Evolutionary conservation across 2,888 invertebrate species (phyloP).

Genomic region (Ennomos erosarius): DNA sequence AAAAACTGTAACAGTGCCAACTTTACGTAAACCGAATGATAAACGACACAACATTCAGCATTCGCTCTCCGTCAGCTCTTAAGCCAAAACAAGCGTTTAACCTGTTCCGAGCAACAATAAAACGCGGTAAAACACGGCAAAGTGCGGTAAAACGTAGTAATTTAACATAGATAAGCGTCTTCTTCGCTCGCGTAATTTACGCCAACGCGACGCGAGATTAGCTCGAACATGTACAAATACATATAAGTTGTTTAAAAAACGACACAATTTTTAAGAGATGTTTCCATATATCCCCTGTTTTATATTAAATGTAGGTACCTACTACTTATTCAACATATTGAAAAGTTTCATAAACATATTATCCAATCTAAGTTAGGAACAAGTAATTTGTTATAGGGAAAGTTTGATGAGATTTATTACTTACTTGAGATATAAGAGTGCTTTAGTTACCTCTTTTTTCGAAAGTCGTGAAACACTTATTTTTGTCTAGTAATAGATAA

Average conservation of each 20-base stretch:
- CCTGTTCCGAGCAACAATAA: conserved; percentile 30
- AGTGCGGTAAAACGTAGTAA: conserved; percentile 48
- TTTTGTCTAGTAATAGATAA: too few species aligned
- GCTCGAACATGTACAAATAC: conserved; percentile 24
- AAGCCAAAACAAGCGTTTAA: conserved; percentile 28
- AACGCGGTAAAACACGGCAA: conserved; percentile 32
- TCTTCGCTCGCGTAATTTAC: conserved; percentile 48
- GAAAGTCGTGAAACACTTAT: background rate
- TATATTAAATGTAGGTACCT: too few species aligned
- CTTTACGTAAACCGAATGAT: conserved; percentile 16
- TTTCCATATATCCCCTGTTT: background rate
- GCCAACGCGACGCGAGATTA: conserved; percentile 46
- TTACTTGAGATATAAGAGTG: conserved; percentile 22
- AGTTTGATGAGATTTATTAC: conserved; percentile 54
- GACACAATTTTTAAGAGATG: background rate
- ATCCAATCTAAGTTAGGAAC: conserved; percentile 52
- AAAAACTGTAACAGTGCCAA: background rate
- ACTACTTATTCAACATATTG: too few species aligned
- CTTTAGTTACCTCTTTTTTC: background rate
- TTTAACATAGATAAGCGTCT: conserved; percentile 60
- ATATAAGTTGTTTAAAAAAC: conserved; percentile 27
- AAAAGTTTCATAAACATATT: conserved; percentile 50
- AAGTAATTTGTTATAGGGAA: conserved; percentile 53
- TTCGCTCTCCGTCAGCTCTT: conserved; percentile 24
- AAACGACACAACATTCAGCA: conserved; percentile 26